Conservation (phyloP, 2,113 vertebrate genomes). For the Myrmecophaga tridactyla region DNA sequence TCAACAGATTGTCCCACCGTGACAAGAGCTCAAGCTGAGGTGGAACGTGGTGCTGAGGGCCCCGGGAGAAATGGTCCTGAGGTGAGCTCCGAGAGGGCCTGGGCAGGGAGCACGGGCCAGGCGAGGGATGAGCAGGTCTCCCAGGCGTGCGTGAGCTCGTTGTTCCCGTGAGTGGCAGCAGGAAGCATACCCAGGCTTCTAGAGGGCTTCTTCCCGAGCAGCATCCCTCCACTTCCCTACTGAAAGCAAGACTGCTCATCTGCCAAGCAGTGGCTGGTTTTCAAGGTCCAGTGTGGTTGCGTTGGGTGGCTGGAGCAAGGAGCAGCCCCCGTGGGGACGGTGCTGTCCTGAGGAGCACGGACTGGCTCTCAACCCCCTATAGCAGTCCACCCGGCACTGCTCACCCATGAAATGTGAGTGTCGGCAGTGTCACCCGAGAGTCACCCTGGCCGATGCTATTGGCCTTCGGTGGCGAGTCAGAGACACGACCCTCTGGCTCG, state of each 20-base stretch:
- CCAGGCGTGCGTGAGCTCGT: neutral
- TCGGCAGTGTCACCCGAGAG: accelerated
- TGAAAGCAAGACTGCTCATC: accelerated
- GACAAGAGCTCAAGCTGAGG: no score
- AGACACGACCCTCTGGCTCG: accelerated
- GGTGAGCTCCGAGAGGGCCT: neutral
- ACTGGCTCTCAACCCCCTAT: neutral
- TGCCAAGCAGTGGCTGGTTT: no score
- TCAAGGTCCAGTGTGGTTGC: accelerated
- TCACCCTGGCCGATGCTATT: no score
- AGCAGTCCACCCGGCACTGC: accelerated
- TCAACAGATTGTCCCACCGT: accelerated
- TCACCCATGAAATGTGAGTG: accelerated
- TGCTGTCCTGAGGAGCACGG: accelerated
- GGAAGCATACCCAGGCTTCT: neutral
- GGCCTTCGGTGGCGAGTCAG: neutral
- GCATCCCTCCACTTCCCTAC: accelerated
- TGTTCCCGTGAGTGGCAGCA: neutral
- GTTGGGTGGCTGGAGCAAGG: neutral
- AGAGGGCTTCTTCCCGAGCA: neutral
- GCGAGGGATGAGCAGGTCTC: neutral
- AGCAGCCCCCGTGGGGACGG: accelerated
- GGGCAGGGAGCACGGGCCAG: neutral
- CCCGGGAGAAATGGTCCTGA: neutral
- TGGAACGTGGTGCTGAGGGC: no score